These are phyloP conservation scores for Eupithecia subfuscata DNA, from an alignment of 2,888 invertebrate genomes.

Conservation along the genomic window DNA sequence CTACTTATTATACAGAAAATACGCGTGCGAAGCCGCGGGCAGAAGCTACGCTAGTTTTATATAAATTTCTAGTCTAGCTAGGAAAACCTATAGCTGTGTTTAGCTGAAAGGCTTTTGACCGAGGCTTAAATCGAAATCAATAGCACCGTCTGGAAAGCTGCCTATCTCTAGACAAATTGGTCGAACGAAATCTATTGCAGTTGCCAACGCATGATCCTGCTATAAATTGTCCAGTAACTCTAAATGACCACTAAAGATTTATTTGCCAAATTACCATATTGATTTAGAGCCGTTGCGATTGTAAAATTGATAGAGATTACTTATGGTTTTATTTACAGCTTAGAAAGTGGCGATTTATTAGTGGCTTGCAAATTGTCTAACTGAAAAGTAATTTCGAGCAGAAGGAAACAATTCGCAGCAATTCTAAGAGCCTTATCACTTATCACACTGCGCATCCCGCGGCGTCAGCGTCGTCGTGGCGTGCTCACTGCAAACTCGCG, in stretches of 20 bases:
- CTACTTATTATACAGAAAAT: no score
- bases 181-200: not conserved
- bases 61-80: not conserved
- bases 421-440: no score
- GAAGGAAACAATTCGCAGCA: not conserved
- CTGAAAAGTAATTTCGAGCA: not conserved
- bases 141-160: not conserved
- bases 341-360: slow-evolving; percentile 27
- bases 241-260: slow-evolving; percentile 27
- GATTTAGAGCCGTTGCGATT: slow-evolving; percentile 36
- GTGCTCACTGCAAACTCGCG: no score
- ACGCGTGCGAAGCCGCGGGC: no score
- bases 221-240: slow-evolving; percentile 10
- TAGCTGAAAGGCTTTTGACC: not conserved
- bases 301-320: slow-evolving; percentile 30
- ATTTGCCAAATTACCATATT: slow-evolving; percentile 38
- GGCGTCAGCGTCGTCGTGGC: no score
- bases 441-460: no score
- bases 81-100: not conserved
- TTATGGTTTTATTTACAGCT: slow-evolving; percentile 25
- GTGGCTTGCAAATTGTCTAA: slow-evolving; percentile 6
- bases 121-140: not conserved
- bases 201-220: slow-evolving; percentile 13
- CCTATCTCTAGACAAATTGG: slow-evolving; percentile 2
- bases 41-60: no score